These are phyloP conservation scores for Ochotona curzoniae DNA, from an alignment of 2,113 vertebrate species.

Conservation along the genomic window DNA sequence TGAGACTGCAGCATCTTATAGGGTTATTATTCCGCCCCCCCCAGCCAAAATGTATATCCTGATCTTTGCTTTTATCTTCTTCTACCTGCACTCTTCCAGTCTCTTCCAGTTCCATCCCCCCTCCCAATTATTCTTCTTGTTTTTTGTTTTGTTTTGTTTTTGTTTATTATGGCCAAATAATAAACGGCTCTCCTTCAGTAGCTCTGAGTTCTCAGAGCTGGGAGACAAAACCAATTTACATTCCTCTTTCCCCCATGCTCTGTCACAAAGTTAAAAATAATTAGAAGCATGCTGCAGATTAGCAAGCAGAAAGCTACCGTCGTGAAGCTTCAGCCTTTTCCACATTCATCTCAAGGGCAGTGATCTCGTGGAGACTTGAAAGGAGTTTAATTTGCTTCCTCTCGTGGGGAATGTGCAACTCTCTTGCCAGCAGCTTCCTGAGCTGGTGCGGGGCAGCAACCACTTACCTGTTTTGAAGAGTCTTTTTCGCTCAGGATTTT, in stretches of 20 bases:
- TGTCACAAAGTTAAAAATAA: constrained; percentile 21
- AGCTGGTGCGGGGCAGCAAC: background rate
- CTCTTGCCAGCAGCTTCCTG: constrained; percentile 28
- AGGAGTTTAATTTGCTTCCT: constrained; percentile 16
- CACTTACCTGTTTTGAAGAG: constrained; percentile 85
- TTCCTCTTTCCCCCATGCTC: background rate
- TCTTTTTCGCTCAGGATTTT: constrained; percentile 90
- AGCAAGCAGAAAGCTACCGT: constrained; percentile 2
- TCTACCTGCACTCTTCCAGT: background rate
- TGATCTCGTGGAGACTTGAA: constrained; percentile 12
- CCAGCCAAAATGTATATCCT: background rate
- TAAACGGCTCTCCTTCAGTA: constrained; percentile 17
- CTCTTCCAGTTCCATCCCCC: background rate
- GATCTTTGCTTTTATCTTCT: background rate
- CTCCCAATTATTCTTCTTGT: background rate
- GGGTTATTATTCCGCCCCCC: background rate
- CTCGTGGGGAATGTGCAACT: constrained; percentile 1
- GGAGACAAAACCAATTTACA: background rate
- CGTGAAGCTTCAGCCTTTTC: background rate
- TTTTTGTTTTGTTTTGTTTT: background rate
- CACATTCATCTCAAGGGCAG: background rate
- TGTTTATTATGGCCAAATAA: constrained; percentile 1
- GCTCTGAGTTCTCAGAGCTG: background rate
- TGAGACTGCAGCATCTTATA: background rate
- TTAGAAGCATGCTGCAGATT: background rate